Evolutionary conservation across 2,113 vertebrate species (phyloP), one percentile per base, ranked within the genome.

Genomic region (Chionis minor): DNA sequence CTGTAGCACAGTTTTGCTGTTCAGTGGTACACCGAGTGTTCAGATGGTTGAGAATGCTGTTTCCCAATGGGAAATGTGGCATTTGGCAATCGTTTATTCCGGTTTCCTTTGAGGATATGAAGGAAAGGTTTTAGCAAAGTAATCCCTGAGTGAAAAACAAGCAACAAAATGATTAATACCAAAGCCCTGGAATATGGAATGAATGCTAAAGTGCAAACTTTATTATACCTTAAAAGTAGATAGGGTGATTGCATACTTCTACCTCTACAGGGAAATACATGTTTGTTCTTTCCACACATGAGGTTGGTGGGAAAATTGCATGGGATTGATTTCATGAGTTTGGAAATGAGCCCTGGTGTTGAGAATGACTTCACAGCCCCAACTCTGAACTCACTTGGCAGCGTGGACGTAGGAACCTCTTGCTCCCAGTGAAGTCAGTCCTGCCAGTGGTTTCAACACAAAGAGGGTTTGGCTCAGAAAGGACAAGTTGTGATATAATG

Each of bases 61-160:
- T 97, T 96, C 86, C 94, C 96, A 91, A 51, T 86, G 94, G 94
- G 93, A 96, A 96, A 96, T 90, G 78, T 89, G 80, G 69, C 91
- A 65, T 95, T 94, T 91, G 88, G 61, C 73, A 66, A 81, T 80
- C 22, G 0, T 58, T 92, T 94, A 44, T 92, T 94, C 86, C 69
- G 1, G 55, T 94, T 96, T 97, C 93, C 94, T 96, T 77, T 81
- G 77, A 96, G 88, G 32, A 86, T 78, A 78, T 23, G 40, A 91
- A 88, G 81, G 77, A 94, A 95, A 93, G 55, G 14, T 84, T 96
- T 94, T 58, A 85, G 81, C 62, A 59, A 89, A 78, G 30, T 66
- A 92, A 94, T 63, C 32, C 61, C 30, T 32, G 23, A 86, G 14
- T 56, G 54, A 89, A 94, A 92, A 84, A 18, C 12, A 74, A 87